Base-by-base conservation (phyloP, 2,888 invertebrate genomes). In the Galerucella nymphaeae region DNA sequence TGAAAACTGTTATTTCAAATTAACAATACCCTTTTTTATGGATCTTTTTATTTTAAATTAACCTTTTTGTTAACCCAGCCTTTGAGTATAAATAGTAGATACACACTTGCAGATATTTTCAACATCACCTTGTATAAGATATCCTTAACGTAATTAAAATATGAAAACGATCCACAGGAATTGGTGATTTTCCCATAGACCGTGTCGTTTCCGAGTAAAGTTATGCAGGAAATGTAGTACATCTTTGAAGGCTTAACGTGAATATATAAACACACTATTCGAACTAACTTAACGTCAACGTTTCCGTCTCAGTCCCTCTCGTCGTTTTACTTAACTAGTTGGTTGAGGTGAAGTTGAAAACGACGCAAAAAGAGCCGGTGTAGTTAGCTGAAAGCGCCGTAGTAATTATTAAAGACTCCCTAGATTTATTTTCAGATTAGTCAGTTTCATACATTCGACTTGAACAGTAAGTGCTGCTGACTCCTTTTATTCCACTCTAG, bases 401-500 rank as follows among this genome's bases (percentile, higher is more conserved):
- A 75, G 75, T 78, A 78, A 78, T 79, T 79, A 78, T 61, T 50
- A 61, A 48, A 68, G 30, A 18, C 48, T 23, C n/a, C 23, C 76
- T 74, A 75, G 79, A 79, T 79, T 79, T 79, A 79, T 79, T 75
- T 78, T 70, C 74, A 77, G 77, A 77, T 77, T 78, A 76, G 77
- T 75, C 78, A 73, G 75, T 75, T 78, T 75, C 75, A 76, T 75
- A 78, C 76, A 79, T 76, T 78, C 77, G 74, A 74, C 57, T 70
- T 73, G 73, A 74, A 64, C 75, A 66, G 69, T 77, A 74, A 78
- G 67, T 74, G 71, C 72, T 73, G 71, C 70, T 72, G 53, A 66
- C 64, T 71, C 73, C 75, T 75, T 67, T 75, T 73, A 64, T 41
- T 61, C 45, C 62, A 48, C 65, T 70, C 66, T 71, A 71, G 72